A percentile compares a stretch with the other conserved stretches of the same genome.
Conservation (phyloP, 2,888 invertebrate genomes). For the Rhorus exstirpatorius region DNA sequence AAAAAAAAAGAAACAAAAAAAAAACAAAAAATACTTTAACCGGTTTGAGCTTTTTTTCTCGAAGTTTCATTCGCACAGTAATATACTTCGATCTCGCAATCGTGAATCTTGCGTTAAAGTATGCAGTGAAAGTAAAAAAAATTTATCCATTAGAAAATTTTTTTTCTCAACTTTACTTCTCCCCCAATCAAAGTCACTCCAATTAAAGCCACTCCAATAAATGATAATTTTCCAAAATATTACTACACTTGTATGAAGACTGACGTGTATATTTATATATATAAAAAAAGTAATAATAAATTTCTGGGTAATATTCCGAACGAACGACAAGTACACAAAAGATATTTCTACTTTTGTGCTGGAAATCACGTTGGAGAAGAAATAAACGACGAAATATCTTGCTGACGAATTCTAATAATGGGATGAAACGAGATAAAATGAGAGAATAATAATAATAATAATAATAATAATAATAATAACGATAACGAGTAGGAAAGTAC, state of each 20-base stretch:
- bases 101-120: slow-evolving; percentile 15
- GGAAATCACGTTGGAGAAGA: neutral
- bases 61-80: slow-evolving; percentile 51
- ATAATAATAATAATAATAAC: slow-evolving; percentile 5
- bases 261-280: too few species aligned
- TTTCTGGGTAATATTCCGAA: too few species aligned
- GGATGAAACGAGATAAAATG: slow-evolving; percentile 31
- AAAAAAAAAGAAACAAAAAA: slow-evolving; percentile 39
- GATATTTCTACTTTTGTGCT: neutral
- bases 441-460: slow-evolving; percentile 26
- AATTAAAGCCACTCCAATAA: too few species aligned
- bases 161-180: too few species aligned
- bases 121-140: too few species aligned
- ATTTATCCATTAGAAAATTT: too few species aligned
- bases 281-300: too few species aligned
- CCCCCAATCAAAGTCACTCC: too few species aligned
- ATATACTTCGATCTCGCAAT: slow-evolving; percentile 47
- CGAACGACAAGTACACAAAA: too few species aligned
- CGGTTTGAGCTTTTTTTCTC: slow-evolving; percentile 55
- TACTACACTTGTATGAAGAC: too few species aligned
- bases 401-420: slow-evolving; percentile 49
- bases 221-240: too few species aligned
- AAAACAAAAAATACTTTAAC: slow-evolving; percentile 46
- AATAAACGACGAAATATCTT: slow-evolving; percentile 19
- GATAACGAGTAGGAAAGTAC: slow-evolving; percentile 14